Conservation (phyloP, 1,140 invertebrate species). For the Laupala kohalensis region DNA sequence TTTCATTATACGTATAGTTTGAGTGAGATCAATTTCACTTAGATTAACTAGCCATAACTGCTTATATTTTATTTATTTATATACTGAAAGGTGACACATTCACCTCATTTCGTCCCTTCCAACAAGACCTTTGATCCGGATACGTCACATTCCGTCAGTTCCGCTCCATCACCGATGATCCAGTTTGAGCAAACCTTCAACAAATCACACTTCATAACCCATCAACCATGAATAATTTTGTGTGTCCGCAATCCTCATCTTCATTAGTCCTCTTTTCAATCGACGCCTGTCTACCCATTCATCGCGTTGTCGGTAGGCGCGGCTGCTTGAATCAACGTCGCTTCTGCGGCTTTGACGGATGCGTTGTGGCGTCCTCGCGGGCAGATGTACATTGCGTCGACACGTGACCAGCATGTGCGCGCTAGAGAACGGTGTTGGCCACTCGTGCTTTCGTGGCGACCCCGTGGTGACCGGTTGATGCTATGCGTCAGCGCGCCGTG, state of each 20-base stretch:
- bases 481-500: not conserved
- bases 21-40: too few relatives aligned
- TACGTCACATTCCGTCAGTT: not conserved
- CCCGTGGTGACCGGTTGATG: too few relatives aligned
- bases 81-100: too few relatives aligned
- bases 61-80: too few relatives aligned
- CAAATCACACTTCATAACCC: too few relatives aligned
- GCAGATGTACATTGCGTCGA: not conserved
- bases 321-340: not conserved
- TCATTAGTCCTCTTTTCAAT: not conserved
- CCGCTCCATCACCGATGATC: not conserved
- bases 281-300: not conserved
- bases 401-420: not conserved
- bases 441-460: not conserved
- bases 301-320: not conserved
- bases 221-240: not conserved
- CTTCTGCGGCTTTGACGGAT: not conserved
- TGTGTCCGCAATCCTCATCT: not conserved
- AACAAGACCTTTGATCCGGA: not conserved
- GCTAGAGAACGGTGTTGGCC: too few relatives aligned
- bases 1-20: too few relatives aligned
- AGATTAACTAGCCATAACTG: too few relatives aligned
- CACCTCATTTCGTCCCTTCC: too few relatives aligned
- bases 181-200: too few relatives aligned
- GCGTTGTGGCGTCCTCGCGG: not conserved